Evolutionary conservation across 2,888 invertebrate species (phyloP).

Genomic region (Oasisia sp.): DNA sequence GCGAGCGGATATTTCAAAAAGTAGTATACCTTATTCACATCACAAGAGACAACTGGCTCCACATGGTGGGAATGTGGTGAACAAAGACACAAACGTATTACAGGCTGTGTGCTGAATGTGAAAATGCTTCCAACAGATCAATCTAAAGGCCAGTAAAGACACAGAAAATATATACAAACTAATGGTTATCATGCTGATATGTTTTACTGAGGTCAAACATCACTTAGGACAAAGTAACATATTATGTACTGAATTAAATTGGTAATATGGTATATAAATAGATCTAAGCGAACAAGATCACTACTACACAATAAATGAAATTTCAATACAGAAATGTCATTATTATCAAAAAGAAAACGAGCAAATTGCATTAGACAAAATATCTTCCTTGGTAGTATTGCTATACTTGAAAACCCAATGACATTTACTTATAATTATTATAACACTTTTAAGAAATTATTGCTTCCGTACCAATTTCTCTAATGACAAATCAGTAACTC

Average conservation of each 20-base stretch:
- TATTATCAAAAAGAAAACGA: neutral
- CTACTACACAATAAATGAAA: neutral
- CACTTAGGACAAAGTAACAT: no score
- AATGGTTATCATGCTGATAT: no score
- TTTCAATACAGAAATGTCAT: neutral
- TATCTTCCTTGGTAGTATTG: neutral
- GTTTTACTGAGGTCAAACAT: no score
- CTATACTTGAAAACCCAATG: neutral
- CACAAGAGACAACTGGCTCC: neutral
- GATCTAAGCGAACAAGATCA: neutral
- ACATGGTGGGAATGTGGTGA: neutral
- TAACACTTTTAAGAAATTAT: neutral
- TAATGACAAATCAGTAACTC: neutral
- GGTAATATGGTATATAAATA: neutral
- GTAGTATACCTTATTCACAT: neutral
- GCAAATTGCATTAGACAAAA: neutral
- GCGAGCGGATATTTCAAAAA: neutral
- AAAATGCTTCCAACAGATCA: neutral
- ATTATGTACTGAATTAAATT: no score
- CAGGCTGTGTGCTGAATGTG: neutral
- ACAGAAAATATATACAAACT: neutral
- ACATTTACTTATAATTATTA: neutral
- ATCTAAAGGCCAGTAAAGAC: no score
- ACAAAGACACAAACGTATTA: neutral
- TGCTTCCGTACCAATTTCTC: neutral